These are phyloP conservation scores for Drosophila parvula DNA, from an alignment of 1,140 invertebrate genomes.

Conservation along the genomic window DNA sequence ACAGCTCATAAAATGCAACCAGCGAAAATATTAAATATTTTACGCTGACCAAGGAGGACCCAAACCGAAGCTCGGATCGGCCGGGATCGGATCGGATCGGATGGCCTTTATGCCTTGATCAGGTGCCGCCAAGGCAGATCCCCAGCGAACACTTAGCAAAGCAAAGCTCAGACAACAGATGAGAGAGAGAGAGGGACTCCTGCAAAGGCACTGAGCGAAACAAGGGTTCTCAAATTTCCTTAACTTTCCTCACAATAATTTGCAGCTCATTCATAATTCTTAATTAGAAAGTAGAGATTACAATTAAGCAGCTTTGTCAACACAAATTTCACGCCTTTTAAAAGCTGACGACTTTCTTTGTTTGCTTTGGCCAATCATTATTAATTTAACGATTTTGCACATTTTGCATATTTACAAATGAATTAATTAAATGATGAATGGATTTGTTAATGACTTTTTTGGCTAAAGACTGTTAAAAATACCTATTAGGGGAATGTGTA, in stretches of 20 bases:
- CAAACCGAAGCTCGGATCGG: constrained; percentile 31
- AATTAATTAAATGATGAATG: constrained; percentile 8
- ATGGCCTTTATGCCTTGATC: constrained; percentile 67
- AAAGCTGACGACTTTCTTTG: constrained; percentile 1
- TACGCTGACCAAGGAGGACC: constrained; percentile 50
- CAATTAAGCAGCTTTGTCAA: constrained; percentile 13
- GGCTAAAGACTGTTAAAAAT: neutral
- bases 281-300: neutral
- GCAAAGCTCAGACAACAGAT: constrained; percentile 52
- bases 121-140: constrained; percentile 70
- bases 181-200: constrained; percentile 26
- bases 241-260: neutral
- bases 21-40: constrained; percentile 70
- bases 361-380: constrained; percentile 6
- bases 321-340: constrained; percentile 9
- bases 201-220: constrained; percentile 14
- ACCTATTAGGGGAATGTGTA: neutral
- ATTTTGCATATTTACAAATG: constrained; percentile 19
- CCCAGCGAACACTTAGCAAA: constrained; percentile 75
- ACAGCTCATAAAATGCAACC: constrained; percentile 74
- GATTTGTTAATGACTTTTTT: constrained; percentile 10
- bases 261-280: neutral
- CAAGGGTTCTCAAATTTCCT: neutral
- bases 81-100: constrained; percentile 26
- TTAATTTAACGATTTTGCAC: constrained; percentile 16